phyloP scores from a whole-genome alignment of 2,888 invertebrate species.

The Clistopyga incitator region DNA sequence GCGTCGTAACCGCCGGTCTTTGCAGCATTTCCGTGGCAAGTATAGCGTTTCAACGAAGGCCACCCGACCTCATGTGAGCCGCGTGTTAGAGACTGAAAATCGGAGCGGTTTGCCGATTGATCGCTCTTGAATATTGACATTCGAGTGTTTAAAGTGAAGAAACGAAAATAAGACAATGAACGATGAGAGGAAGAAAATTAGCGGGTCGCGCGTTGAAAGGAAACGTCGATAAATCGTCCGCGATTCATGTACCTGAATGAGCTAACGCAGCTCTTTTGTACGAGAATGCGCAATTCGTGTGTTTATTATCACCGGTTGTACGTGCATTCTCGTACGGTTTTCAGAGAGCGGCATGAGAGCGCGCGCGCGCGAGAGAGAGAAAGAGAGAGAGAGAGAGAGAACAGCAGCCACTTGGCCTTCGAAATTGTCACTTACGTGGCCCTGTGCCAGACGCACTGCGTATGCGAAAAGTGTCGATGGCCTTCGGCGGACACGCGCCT shows the following conservation, averaged over 20 bases:
- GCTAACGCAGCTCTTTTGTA: neutral
- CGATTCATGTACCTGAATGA: conserved; percentile 48
- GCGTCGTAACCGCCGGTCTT: conserved; percentile 85
- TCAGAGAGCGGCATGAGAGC: conserved; percentile 6
- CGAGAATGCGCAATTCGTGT: conserved; percentile 16
- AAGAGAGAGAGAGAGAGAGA: too few species aligned
- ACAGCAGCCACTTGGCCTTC: conserved; percentile 6
- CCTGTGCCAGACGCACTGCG: conserved; percentile 14
- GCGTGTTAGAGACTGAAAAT: neutral
- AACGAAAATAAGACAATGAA: neutral
- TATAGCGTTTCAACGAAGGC: conserved; percentile 82
- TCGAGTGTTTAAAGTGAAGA: conserved; percentile 19
- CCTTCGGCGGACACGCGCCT: conserved; percentile 8
- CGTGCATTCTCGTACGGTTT: conserved; percentile 7
- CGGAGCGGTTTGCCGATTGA: conserved; percentile 13
- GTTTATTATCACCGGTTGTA: conserved; percentile 18
- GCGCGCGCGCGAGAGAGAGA: neutral
- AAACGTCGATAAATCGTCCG: conserved; percentile 24
- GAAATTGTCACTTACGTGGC: conserved; percentile 17
- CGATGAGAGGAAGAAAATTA: neutral
- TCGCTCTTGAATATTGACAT: neutral
- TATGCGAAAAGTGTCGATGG: conserved; percentile 4
- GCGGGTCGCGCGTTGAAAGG: conserved; percentile 8
- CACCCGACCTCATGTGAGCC: conserved; percentile 75
- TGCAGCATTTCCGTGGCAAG: conserved; percentile 86